A percentile compares a stretch with the other conserved stretches of the same genome.
Conservation (phyloP, 1,140 invertebrate genomes). For the Lasaia peninsularis region DNA sequence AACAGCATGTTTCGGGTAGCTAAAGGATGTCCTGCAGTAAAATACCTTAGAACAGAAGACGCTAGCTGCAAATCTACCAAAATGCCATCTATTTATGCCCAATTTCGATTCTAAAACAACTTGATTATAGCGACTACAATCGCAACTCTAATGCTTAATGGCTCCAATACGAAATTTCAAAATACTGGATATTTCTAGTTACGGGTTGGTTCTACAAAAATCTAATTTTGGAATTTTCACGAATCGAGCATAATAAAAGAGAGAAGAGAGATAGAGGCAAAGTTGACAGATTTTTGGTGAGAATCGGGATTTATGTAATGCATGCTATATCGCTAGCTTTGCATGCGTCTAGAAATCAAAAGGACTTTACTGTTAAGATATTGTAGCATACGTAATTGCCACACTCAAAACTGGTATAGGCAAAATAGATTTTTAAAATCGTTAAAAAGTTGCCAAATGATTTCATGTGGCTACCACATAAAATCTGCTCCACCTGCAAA, state of each 20-base stretch:
- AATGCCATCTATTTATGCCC: conserved; percentile 64
- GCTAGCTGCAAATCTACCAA: conserved; percentile 71
- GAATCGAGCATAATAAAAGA: conserved; percentile 59
- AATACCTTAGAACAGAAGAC: conserved; percentile 51
- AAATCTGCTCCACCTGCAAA: conserved; percentile 3
- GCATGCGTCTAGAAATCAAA: conserved; percentile 36
- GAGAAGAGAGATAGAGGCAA: conserved; percentile 45
- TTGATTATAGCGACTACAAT: conserved; percentile 71
- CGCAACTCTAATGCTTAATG: conserved; percentile 70
- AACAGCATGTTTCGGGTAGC: not conserved
- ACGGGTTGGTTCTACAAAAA: conserved; percentile 46
- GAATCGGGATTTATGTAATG: conserved; percentile 46
- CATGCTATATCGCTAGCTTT: conserved; percentile 41
- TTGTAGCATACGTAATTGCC: not conserved
- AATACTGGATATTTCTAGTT: conserved; percentile 50
- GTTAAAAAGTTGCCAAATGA: not conserved
- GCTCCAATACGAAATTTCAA: conserved; percentile 64
- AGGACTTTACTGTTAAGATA: not conserved
- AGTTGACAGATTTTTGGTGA: conserved; percentile 38
- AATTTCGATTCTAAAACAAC: conserved; percentile 69
- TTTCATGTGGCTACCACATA: not conserved
- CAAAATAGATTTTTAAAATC: not conserved
- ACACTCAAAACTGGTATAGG: not conserved
- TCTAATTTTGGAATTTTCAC: conserved; percentile 67
- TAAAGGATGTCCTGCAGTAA: conserved; percentile 42